phyloP scores from a whole-genome alignment of 1,140 invertebrate genomes.

The Drosophila elegans region DNA sequence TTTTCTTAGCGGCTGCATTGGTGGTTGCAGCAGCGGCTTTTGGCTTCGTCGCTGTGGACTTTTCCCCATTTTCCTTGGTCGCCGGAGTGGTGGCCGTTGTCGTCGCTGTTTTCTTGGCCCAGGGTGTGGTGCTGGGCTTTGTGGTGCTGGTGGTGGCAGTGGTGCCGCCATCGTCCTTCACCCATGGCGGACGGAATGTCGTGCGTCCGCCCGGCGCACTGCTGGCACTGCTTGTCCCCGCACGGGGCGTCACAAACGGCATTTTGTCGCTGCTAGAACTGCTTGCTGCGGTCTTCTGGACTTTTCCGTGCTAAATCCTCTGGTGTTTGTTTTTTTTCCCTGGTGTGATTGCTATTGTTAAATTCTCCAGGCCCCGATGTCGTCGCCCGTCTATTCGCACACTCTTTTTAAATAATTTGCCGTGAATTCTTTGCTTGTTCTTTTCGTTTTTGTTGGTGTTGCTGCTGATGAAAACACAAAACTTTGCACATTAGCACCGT shows the following conservation, averaged over 20 bases:
- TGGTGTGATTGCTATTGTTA: constrained; percentile 34
- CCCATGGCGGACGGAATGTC: constrained; percentile 92
- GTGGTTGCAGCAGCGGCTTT: constrained; percentile 31
- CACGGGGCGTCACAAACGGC: constrained; percentile 78
- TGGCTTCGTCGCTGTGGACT: constrained; percentile 39
- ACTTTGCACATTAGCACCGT: constrained; percentile 80
- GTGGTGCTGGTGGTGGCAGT: constrained; percentile 85
- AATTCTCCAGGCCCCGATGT: constrained; percentile 48
- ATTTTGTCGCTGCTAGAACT: constrained; percentile 47
- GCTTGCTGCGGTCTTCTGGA: constrained; percentile 44
- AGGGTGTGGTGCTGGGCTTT: constrained; percentile 86
- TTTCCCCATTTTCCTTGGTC: constrained; percentile 80
- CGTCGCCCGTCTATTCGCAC: constrained; percentile 70
- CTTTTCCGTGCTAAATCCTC: constrained; percentile 1
- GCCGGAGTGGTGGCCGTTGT: constrained; percentile 40
- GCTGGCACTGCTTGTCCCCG: constrained; percentile 67
- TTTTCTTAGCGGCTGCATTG: constrained; percentile 46
- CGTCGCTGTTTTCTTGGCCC: constrained; percentile 85
- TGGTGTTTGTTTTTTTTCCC: constrained; percentile 30
- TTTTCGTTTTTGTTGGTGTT: constrained; percentile 31
- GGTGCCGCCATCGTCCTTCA: constrained; percentile 88
- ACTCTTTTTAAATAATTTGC: constrained; percentile 82
- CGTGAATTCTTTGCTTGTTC: constrained; percentile 49
- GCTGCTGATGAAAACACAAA: constrained; percentile 77
- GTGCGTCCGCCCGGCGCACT: constrained; percentile 85